A percentile compares a stretch with the other conserved stretches of the same genome.
These are phyloP conservation scores for Pardalotus punctatus DNA, from an alignment of 2,113 vertebrate genomes.

Conservation along the genomic window DNA sequence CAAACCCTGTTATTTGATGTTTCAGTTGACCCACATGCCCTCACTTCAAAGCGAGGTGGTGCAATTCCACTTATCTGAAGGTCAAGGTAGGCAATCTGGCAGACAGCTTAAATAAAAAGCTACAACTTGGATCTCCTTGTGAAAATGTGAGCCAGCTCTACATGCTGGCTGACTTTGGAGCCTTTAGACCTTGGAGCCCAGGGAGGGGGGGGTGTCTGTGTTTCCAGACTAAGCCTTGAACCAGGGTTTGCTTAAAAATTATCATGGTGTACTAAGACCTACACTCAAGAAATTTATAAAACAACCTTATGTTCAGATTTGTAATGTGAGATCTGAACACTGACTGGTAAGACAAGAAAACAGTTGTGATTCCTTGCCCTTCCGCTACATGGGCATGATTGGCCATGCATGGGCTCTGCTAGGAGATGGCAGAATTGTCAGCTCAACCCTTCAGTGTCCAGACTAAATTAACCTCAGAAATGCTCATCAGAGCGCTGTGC, in stretches of 20 bases:
- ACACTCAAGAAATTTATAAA: neutral
- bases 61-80: conserved; percentile 40
- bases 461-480: neutral
- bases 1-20: conserved; percentile 7
- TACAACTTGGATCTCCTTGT: conserved; percentile 11
- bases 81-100: conserved; percentile 7
- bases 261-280: neutral
- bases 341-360: neutral
- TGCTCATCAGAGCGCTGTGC: neutral
- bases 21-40: neutral
- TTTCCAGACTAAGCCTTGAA: conserved; percentile 15
- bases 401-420: neutral
- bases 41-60: conserved; percentile 41
- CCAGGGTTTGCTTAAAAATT: neutral
- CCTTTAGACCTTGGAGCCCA: neutral
- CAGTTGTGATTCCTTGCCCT: neutral
- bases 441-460: neutral
- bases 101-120: conserved; percentile 11
- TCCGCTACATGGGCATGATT: neutral
- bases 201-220: neutral
- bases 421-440: neutral
- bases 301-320: neutral
- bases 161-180: neutral
- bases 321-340: neutral
- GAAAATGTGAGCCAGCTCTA: neutral